A percentile compares a stretch with the other conserved stretches of the same genome.
Conservation (phyloP, 1,140 invertebrate genomes). For the Acromyrmex charruanus region DNA sequence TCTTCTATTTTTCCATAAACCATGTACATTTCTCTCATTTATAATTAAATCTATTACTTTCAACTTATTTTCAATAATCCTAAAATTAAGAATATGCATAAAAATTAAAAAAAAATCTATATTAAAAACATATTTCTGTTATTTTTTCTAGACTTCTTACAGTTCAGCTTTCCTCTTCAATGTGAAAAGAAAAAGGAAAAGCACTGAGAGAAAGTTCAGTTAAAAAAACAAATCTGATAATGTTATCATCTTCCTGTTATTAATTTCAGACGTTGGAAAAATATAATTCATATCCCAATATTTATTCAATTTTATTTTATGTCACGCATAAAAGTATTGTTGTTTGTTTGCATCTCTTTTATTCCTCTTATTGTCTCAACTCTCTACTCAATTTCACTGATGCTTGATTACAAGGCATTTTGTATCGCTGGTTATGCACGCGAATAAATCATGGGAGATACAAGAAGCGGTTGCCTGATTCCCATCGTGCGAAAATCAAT, state of each 20-base stretch:
- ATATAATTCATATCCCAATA: no score
- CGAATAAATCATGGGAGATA: constrained; percentile 43
- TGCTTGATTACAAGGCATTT: constrained; percentile 5
- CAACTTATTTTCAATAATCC: neutral
- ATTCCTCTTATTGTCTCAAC: neutral
- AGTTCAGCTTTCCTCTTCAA: no score
- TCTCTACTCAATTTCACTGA: neutral
- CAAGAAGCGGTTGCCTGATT: constrained; percentile 27
- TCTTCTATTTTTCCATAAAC: no score
- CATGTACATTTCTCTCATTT: no score
- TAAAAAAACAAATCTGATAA: no score
- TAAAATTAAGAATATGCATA: neutral
- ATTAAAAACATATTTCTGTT: neutral
- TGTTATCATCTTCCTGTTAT: no score
- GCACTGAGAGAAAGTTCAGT: no score
- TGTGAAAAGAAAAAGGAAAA: no score
- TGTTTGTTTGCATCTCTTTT: neutral
- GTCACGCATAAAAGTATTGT: neutral
- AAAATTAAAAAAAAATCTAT: neutral
- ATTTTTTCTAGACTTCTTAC: no score
- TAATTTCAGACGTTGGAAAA: no score
- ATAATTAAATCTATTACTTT: no score
- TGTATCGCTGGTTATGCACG: constrained; percentile 25
- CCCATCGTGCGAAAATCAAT: constrained; percentile 72
- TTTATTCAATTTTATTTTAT: neutral